Base-by-base conservation (phyloP, 2,888 invertebrate genomes). In the Pegoplata infirma region DNA sequence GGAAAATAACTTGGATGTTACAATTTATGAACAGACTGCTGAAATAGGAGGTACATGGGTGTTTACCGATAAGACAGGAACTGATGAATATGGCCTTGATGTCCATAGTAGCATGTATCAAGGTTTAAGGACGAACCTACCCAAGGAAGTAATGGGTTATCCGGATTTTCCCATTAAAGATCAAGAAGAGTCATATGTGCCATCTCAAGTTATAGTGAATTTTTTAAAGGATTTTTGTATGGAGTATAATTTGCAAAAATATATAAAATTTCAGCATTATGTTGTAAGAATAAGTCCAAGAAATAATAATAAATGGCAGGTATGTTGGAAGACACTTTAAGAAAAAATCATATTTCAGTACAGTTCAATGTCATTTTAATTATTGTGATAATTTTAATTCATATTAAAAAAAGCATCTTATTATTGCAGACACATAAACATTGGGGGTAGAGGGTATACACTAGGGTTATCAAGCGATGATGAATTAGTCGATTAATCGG, bases 21-120 rank as follows among this genome's bases (percentile, higher is more conserved):
- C 93, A 36, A 92, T 96, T 40, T 94, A 94, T 86, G 98, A 98
- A 87, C 94, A 95, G 87, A 92, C 93, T 0, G 90, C 91, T 1
- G 90, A 92, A 82, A 90, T 97, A 17, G 98, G 98, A 7, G 98
- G 98, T 36, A 97, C 97, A 16, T 98, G 98, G 98, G 94, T 96
- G 1, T 97, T 96, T 86, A 94, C 94, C 0, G 95, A 96, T 81
- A 90, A 92, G 80, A 92, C 92, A 49, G 96, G 94, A 1, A 92
- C 91, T 28, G 94, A 96, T 86, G 91, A 93, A 85, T 93, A 94
- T 86, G 96, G 96, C 0, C 90, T 94, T 56, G 95, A 96, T 0
- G 93, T 97, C 36, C 97, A 97, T 87, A 95, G 97, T 71, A 96
- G 97, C 90, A 97, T 98, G 96, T 98, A 98, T 87, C 93, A 95